Evolutionary conservation across 2,888 invertebrate species (phyloP).

Genomic region (Calameuta pallipes): DNA sequence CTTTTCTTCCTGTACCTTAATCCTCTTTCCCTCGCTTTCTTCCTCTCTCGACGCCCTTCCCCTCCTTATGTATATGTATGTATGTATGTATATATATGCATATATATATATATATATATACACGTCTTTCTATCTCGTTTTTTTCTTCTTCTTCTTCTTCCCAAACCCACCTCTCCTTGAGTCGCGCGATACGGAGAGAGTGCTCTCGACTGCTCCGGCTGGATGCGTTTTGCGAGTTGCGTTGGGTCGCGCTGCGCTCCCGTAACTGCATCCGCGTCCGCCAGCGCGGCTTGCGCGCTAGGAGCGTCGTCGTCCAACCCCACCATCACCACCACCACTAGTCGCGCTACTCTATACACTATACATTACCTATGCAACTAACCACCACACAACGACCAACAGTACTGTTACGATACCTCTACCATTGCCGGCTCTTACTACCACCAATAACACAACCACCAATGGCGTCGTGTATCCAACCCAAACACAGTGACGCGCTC

Average conservation of each 20-base stretch:
- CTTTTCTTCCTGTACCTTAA: constrained; percentile 16
- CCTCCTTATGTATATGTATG: background rate
- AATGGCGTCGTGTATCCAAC: constrained; percentile 7
- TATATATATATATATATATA: background rate
- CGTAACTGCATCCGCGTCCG: constrained; percentile 66
- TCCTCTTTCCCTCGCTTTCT: constrained; percentile 7
- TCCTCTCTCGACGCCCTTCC: constrained; percentile 4
- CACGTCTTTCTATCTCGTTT: background rate
- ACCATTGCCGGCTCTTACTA: constrained; percentile 21
- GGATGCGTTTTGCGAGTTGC: constrained; percentile 47
- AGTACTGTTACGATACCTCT: constrained; percentile 20
- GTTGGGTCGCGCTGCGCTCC: constrained; percentile 67
- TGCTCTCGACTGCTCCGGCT: constrained; percentile 44
- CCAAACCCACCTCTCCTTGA: constrained; percentile 7
- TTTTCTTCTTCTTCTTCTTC: background rate
- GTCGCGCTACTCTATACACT: constrained; percentile 1
- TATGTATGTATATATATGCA: too few species aligned
- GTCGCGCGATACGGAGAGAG: constrained; percentile 10
- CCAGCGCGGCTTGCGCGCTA: constrained; percentile 62
- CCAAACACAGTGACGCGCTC: background rate
- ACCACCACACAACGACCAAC: constrained; percentile 20
- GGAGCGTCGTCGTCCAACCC: constrained; percentile 61
- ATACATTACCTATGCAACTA: constrained; percentile 1
- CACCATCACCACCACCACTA: constrained; percentile 32
- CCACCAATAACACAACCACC: constrained; percentile 23